Evolutionary conservation across 2,888 invertebrate species (phyloP), one percentile per base, ranked within the genome.

Genomic region (Euphydryas editha): DNA sequence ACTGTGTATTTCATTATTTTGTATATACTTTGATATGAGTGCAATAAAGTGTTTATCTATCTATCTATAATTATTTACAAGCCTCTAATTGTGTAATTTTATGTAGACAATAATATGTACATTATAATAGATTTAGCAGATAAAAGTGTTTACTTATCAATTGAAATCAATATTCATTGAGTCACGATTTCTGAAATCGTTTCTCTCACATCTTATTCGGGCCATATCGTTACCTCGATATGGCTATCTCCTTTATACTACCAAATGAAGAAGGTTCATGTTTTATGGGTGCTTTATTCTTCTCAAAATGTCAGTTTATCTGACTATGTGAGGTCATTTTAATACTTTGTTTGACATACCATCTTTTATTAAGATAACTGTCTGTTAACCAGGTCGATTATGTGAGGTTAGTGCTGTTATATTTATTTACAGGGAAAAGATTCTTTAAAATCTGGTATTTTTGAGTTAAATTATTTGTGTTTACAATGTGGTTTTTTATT

Each of bases 101-200:
- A 44, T 15, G 5, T 44, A 44, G 42, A 44, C n/a, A 44, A 44
- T 44, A 30, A 30, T 6, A 30, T 44, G 5, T n/a, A 36, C 8
- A 54, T 17, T 30, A 36, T 15, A 17, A 54, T 36, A 54, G 54
- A 54, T 54, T 30, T 17, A 36, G 6, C 17, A 36, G 36, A 62
- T 65, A 63, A 66, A 68, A 66, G 66, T 68, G 63, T 70, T 62
- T 56, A 46, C 47, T 68, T 70, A 70, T 72, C 68, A 56, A 67
- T 51, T 59, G 36, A 42, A 62, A 70, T 70, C 68, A 58, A 63
- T 62, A 69, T 15, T 44, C 67, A 51, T 51, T 58, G 30, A 68
- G 70, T 71, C 73, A 72, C 72, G 73, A 72, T 44, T 69, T 36
- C 54, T 10, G 54, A 21, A 15, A 51, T 15, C 54, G 49, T 49